Base-by-base conservation (phyloP, 1,140 invertebrate species). In the Aphelinus certus region DNA sequence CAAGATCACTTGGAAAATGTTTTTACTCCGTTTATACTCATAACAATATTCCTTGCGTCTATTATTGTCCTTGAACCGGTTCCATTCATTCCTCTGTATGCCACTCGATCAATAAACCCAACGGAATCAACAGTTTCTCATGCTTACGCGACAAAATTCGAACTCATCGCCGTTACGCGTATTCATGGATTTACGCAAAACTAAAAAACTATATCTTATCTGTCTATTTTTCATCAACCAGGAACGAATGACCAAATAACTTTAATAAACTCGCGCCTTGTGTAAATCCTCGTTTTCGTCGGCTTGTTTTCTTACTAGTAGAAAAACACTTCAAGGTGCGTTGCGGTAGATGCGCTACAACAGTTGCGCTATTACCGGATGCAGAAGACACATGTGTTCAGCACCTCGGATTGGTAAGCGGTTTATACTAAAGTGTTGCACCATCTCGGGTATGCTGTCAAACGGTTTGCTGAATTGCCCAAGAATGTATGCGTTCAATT, bases 381-480 rank as follows among this genome's bases (percentile, higher is more conserved):
- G 93, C 51, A 95, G 90, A 74, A 98, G 91, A 84, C 94, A 95
- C 94, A 98, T 97, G 84, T 98, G 96, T 85, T 98, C 96, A 3
- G 96, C 96, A 60, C 97, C 97, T 75, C 95, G 91, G 62, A 98
- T 96, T 42, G 97, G 97, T 76, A 99, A 91, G 81, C 95, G 91
- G 86, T 97, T 96, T 61, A 95, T 91, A 71, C 95, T 95, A 85
- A 97, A 98, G 85, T 98, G 95, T 75, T 93, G 91, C 79, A 99
- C 95, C 92, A 98, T 95, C 84, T 96, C 94, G 5, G 96, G 96
- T 81, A 99, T 96, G 45, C 92, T 94, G 42, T 92, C 90, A 83
- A 98, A 98, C 7, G 95, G 95, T 73, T 95, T 95, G 82, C 95
- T 95, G 82, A 96, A 96, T 81, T 97, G 95, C 10, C 96, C 96